Evolutionary conservation across 2,113 vertebrate species (phyloP).

Genomic region (Grallaria varia): DNA sequence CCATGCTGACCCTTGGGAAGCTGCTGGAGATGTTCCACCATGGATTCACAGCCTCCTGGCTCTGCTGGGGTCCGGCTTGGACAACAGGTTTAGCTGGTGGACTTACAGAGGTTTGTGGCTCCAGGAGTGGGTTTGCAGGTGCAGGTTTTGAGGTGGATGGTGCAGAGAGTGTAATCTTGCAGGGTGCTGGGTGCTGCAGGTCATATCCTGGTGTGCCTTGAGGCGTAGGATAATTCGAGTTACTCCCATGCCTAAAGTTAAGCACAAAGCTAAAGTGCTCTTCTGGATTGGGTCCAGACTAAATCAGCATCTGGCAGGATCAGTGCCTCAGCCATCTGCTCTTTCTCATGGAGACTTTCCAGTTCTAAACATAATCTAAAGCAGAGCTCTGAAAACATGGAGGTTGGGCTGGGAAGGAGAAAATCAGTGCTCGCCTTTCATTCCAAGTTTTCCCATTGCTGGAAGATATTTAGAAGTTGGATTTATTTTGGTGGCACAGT

Average conservation of each 20-base stretch:
- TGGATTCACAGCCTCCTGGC: not conserved
- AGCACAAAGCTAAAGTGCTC: conserved; percentile 16
- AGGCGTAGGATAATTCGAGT: not conserved
- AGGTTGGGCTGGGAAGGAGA: not conserved
- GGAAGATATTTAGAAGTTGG: not conserved
- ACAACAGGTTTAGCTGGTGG: not conserved
- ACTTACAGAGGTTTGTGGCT: not conserved
- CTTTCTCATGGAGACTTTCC: conserved; percentile 53
- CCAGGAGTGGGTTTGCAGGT: not conserved
- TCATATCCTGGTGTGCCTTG: not conserved
- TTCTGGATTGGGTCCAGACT: conserved; percentile 11
- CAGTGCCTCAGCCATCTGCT: conserved; percentile 45
- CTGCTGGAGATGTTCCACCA: not conserved
- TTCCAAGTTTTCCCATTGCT: not conserved
- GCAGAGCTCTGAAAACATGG: conserved; percentile 3
- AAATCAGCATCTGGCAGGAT: conserved; percentile 56
- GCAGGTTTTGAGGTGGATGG: not conserved
- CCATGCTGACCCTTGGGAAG: not conserved
- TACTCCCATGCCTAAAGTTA: not conserved
- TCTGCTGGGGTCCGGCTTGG: not conserved
- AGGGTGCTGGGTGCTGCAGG: not conserved
- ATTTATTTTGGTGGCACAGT: not conserved
- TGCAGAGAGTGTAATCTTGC: not conserved
- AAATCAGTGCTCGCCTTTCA: not conserved
- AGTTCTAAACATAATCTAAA: conserved; percentile 46